A percentile compares a stretch with the other conserved stretches of the same genome.
phyloP scores from a whole-genome alignment of 2,888 invertebrate species.

The Pseudoips prasinana region DNA sequence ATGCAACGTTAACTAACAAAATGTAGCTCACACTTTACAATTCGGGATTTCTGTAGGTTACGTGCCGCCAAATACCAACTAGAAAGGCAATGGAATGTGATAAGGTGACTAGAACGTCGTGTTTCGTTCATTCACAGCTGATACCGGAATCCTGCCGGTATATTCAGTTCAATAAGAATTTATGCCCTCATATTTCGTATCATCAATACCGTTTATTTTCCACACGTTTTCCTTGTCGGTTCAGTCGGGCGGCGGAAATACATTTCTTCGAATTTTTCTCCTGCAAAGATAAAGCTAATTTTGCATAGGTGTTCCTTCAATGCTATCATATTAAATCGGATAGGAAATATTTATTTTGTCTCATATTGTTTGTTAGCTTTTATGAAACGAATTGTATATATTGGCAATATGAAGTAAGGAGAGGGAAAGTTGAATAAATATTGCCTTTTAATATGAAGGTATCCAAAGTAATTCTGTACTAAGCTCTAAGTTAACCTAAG shows the following conservation, averaged over 20 bases:
- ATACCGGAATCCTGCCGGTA: constrained; percentile 28
- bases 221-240: constrained; percentile 43
- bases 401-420: too few species aligned
- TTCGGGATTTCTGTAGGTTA: constrained; percentile 17
- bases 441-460: too few species aligned
- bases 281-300: constrained; percentile 33
- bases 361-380: background rate
- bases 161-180: constrained; percentile 44
- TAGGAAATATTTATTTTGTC: constrained; percentile 12
- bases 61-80: constrained; percentile 14
- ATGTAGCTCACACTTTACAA: constrained; percentile 20
- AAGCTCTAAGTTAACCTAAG: too few species aligned
- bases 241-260: constrained; percentile 39
- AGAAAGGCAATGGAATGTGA: constrained; percentile 34
- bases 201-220: constrained; percentile 53
- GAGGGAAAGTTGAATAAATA: too few species aligned
- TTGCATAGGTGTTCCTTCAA: constrained; percentile 31
- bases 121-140: constrained; percentile 26
- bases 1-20: constrained; percentile 4
- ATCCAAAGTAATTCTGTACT: too few species aligned
- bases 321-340: constrained; percentile 19
- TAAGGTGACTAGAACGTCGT: constrained; percentile 18
- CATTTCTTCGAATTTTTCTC: constrained; percentile 36
- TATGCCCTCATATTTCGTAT: constrained; percentile 48
- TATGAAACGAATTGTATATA: too few species aligned